These are phyloP conservation scores for Lysandra bellargus DNA, from an alignment of 2,888 invertebrate genomes.

Conservation along the genomic window DNA sequence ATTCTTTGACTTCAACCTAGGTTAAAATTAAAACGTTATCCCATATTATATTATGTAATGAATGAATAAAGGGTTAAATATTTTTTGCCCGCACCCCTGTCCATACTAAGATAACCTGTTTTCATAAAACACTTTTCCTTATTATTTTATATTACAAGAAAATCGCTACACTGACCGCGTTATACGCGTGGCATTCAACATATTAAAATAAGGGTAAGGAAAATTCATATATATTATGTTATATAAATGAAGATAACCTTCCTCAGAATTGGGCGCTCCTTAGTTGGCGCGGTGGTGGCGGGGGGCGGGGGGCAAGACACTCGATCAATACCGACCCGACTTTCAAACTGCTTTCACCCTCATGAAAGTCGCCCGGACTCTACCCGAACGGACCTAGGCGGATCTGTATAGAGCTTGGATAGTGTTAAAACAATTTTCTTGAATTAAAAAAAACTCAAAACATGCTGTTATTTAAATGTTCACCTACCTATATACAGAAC, in stretches of 20 bases:
- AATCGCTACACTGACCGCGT: background rate
- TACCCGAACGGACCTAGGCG: slow-evolving; percentile 59
- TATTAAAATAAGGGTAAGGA: background rate
- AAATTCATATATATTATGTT: background rate
- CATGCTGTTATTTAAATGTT: too few species aligned
- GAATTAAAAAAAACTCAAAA: background rate
- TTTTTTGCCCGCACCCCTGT: background rate
- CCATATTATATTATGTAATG: too few species aligned
- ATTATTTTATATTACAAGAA: background rate
- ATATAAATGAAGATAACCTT: slow-evolving; percentile 53
- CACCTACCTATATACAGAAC: too few species aligned
- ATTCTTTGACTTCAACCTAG: too few species aligned
- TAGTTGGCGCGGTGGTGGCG: slow-evolving; percentile 49
- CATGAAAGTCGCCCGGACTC: slow-evolving; percentile 79
- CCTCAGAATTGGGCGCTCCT: slow-evolving; percentile 72
- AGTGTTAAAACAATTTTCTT: background rate
- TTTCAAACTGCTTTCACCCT: slow-evolving; percentile 81
- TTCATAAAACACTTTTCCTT: background rate
- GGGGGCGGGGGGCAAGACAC: slow-evolving; percentile 68
- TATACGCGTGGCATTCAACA: background rate
- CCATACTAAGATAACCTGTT: background rate
- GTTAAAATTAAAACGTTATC: too few species aligned
- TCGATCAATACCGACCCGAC: slow-evolving; percentile 81
- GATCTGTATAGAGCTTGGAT: slow-evolving; percentile 52
- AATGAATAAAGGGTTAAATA: too few species aligned